Evolutionary conservation across 2,888 invertebrate species (phyloP).

Genomic region (Lymantria monacha): DNA sequence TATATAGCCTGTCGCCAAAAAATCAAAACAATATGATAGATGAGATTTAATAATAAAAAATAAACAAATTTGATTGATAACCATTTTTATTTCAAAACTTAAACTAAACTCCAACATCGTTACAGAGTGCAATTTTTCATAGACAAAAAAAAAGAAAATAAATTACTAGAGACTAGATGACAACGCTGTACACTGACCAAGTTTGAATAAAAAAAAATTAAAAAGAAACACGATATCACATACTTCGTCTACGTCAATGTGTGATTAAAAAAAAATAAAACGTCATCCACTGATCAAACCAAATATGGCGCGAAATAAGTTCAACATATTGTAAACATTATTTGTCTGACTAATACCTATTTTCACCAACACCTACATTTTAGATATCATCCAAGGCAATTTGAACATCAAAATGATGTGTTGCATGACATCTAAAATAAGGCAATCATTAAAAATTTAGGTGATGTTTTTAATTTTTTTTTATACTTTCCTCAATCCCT

Average conservation of each 20-base stretch:
- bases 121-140: conserved; percentile 44
- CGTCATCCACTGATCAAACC: background rate
- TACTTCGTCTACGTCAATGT: conserved; percentile 36
- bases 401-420: too few relatives aligned
- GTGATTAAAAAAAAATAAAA: conserved; percentile 15
- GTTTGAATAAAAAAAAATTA: conserved; percentile 44
- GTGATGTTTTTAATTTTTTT: too few relatives aligned
- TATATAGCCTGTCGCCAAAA: too few relatives aligned
- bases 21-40: too few relatives aligned
- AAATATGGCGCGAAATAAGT: background rate
- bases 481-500: too few relatives aligned
- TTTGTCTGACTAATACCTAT: too few relatives aligned
- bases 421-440: background rate
- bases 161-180: conserved; percentile 77
- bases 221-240: conserved; percentile 48
- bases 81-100: conserved; percentile 76
- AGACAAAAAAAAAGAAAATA: conserved; percentile 55
- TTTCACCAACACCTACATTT: too few relatives aligned
- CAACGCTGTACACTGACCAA: conserved; percentile 61
- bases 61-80: conserved; percentile 41
- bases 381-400: background rate
- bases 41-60: background rate
- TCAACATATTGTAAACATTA: background rate
- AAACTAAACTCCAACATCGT: conserved; percentile 66
- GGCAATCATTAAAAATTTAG: too few relatives aligned